Percentiles rank a stretch among this genome's conserved stretches.
phyloP scores from a whole-genome alignment of 1,140 invertebrate genomes.

The Arion vulgaris region DNA sequence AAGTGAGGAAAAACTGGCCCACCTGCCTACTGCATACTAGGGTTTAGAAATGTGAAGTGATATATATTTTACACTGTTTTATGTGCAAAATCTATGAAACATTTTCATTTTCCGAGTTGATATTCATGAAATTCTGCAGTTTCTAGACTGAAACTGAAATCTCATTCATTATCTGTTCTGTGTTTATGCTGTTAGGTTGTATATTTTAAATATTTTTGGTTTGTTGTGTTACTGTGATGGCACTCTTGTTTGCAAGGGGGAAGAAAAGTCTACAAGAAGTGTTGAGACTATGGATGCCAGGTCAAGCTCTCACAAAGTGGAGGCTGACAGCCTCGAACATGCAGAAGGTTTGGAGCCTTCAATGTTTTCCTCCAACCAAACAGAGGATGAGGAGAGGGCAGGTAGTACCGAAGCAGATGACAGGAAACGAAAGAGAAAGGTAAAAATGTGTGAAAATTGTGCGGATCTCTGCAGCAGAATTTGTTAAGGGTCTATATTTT shows the following conservation, averaged over 20 bases:
- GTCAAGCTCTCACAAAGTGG: background rate
- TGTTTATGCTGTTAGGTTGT: background rate
- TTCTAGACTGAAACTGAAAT: too few species aligned
- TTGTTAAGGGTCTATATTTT: too few species aligned
- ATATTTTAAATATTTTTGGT: background rate
- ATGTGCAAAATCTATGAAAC: too few species aligned
- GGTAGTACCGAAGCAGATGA: slow-evolving; percentile 5
- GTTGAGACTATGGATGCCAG: background rate
- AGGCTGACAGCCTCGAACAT: background rate
- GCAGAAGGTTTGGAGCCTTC: background rate
- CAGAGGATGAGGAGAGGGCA: slow-evolving; percentile 14
- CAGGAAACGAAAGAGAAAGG: slow-evolving; percentile 22
- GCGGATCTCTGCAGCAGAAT: too few species aligned
- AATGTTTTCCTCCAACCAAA: background rate
- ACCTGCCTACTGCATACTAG: too few species aligned
- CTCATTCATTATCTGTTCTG: too few species aligned
- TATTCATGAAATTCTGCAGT: too few species aligned
- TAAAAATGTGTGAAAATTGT: background rate
- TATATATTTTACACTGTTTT: too few species aligned
- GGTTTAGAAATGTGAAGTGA: too few species aligned
- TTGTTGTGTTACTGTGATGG: slow-evolving; percentile 14
- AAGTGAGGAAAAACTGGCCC: too few species aligned
- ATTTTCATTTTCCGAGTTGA: too few species aligned
- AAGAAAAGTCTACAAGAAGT: background rate
- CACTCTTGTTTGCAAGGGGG: slow-evolving; percentile 24